Evolutionary conservation across 2,113 vertebrate genomes (phyloP).

Genomic region (Ptychochromis oligacanthus): DNA sequence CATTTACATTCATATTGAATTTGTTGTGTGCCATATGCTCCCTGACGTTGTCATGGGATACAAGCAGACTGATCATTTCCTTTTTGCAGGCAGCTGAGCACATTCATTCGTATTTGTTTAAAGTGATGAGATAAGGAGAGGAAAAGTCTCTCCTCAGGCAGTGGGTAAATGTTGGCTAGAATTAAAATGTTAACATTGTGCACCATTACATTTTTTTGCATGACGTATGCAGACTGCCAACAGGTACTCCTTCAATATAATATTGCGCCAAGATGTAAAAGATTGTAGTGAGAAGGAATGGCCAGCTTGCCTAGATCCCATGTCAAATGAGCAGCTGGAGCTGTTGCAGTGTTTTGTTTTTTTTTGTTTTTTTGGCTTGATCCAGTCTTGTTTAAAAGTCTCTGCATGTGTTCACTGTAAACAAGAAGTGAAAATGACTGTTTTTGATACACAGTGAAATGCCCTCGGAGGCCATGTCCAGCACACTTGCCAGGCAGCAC

Average conservation of each 20-base stretch:
- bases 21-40: slow-evolving; percentile 71
- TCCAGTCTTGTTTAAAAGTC: background rate
- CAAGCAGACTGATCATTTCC: slow-evolving; percentile 53
- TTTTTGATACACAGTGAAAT: slow-evolving; percentile 9
- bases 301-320: background rate
- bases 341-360: background rate
- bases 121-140: slow-evolving; percentile 63
- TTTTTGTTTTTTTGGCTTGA: background rate
- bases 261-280: background rate
- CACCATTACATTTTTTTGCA: slow-evolving; percentile 17
- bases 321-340: slow-evolving; percentile 1
- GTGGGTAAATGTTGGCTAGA: slow-evolving; percentile 44
- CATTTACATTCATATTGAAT: slow-evolving; percentile 81
- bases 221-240: slow-evolving; percentile 9
- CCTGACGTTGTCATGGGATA: slow-evolving; percentile 74
- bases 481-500: background rate
- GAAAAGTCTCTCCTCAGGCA: slow-evolving; percentile 9
- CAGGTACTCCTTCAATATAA: slow-evolving; percentile 14
- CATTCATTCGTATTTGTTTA: slow-evolving; percentile 65
- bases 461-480: background rate
- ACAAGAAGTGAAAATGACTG: slow-evolving; percentile 3
- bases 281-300: background rate
- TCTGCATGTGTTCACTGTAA: background rate
- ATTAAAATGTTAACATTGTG: slow-evolving; percentile 23
- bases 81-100: slow-evolving; percentile 63